Percentiles rank a stretch among this genome's conserved stretches.
Conservation (phyloP, 1,140 invertebrate species). For the Zophobas atratus region DNA sequence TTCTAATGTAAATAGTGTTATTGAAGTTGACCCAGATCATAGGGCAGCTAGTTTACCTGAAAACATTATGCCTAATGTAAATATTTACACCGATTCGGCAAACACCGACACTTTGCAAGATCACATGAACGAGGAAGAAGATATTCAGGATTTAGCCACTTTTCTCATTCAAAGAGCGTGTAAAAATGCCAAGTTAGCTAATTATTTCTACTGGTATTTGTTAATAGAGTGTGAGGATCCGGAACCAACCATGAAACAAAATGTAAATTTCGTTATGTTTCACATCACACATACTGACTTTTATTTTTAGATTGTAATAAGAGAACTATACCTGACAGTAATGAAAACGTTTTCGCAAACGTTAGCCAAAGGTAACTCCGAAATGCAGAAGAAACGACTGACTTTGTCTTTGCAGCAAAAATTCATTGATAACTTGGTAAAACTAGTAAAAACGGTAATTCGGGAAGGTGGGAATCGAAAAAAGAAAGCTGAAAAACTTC, state of each 20-base stretch:
- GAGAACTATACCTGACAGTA: constrained; percentile 92
- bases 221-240: constrained; percentile 93
- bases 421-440: constrained; percentile 93
- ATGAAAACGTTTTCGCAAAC: constrained; percentile 88
- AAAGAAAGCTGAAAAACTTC: constrained; percentile 92
- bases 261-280: constrained; percentile 68
- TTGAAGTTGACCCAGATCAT: constrained; percentile 56
- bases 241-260: constrained; percentile 79
- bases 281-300: not conserved
- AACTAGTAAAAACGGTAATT: constrained; percentile 92
- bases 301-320: constrained; percentile 68
- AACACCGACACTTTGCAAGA: constrained; percentile 69
- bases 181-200: constrained; percentile 90
- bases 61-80: constrained; percentile 60
- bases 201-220: constrained; percentile 98
- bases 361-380: constrained; percentile 75
- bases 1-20: constrained; percentile 58
- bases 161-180: constrained; percentile 94
- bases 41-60: constrained; percentile 55
- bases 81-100: constrained; percentile 62
- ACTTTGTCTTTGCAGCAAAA: constrained; percentile 87
- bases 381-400: constrained; percentile 79
- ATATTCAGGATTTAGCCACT: constrained; percentile 85
- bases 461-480: constrained; percentile 93
- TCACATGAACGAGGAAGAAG: constrained; percentile 84